Evolutionary conservation across 1,140 invertebrate species (phyloP).

Genomic region (Zaprionus vittiger): DNA sequence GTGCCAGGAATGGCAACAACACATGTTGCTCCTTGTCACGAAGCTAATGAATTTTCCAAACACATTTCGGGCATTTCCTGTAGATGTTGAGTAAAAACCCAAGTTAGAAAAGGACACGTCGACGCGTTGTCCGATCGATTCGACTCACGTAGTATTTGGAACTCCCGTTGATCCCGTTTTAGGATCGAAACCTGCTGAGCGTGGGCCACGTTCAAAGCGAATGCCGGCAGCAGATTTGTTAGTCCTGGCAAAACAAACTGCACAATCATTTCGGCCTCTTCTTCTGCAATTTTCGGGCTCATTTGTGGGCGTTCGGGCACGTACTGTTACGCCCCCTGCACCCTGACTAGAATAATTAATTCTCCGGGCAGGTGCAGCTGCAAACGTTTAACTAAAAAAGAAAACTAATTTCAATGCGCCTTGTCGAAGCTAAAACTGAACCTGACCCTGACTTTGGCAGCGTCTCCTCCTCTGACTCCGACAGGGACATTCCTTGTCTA

Average conservation of each 20-base stretch:
- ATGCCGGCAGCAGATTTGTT: slow-evolving; percentile 32
- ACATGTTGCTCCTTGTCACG: slow-evolving; percentile 33
- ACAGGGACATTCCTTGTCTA: slow-evolving; percentile 36
- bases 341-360: slow-evolving; percentile 34
- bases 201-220: slow-evolving; percentile 30
- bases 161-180: not conserved
- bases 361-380: slow-evolving; percentile 30
- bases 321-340: slow-evolving; percentile 4
- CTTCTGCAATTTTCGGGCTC: slow-evolving; percentile 7
- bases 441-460: slow-evolving; percentile 22
- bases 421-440: slow-evolving; percentile 1
- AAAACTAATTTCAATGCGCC: slow-evolving; percentile 17
- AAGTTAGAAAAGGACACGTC: slow-evolving; percentile 8
- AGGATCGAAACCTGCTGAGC: slow-evolving; percentile 19
- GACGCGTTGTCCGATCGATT: not conserved
- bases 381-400: slow-evolving; percentile 25
- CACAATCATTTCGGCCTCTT: slow-evolving; percentile 24
- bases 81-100: slow-evolving; percentile 3
- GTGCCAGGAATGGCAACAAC: slow-evolving; percentile 31
- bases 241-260: slow-evolving; percentile 18
- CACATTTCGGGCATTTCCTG: slow-evolving; percentile 38
- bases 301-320: slow-evolving; percentile 28
- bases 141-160: not conserved
- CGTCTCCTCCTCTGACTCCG: slow-evolving; percentile 13
- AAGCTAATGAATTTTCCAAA: slow-evolving; percentile 46